A percentile compares a stretch with the other conserved stretches of the same genome.
phyloP scores from a whole-genome alignment of 2,113 vertebrate species.

The Eleginops maclovinus region DNA sequence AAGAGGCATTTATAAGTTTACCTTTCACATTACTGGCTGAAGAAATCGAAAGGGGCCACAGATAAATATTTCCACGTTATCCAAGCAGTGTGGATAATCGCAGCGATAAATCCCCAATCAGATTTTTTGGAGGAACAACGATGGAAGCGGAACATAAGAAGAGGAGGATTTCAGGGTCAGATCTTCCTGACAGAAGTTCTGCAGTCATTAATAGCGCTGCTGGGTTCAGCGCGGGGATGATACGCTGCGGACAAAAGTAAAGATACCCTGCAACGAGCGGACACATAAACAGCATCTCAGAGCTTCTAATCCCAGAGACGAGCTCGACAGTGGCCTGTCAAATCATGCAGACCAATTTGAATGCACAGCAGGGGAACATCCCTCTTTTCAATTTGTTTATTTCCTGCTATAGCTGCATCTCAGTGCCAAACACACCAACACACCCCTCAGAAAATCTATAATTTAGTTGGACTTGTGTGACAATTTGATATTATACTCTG shows the following conservation, averaged over 20 bases:
- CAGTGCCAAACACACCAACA: slow-evolving; percentile 50
- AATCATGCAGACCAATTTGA: slow-evolving; percentile 76
- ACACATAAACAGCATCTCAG: slow-evolving; percentile 74
- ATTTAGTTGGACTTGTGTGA: slow-evolving; percentile 59
- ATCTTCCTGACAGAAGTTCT: slow-evolving; percentile 47
- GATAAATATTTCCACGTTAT: slow-evolving; percentile 24
- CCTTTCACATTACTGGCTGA: slow-evolving; percentile 6
- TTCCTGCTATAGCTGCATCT: slow-evolving; percentile 56
- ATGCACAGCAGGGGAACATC: slow-evolving; percentile 76
- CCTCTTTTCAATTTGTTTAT: slow-evolving; percentile 77
- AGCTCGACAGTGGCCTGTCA: slow-evolving; percentile 75
- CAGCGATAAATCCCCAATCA: slow-evolving; percentile 27
- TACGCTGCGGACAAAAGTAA: slow-evolving; percentile 67
- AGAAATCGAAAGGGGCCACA: slow-evolving; percentile 21
- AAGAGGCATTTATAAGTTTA: slow-evolving; percentile 3
- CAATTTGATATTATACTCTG: slow-evolving; percentile 58
- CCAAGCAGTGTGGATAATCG: slow-evolving; percentile 36
- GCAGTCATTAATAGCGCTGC: slow-evolving; percentile 19
- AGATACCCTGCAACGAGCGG: slow-evolving; percentile 62
- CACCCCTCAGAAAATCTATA: slow-evolving; percentile 42
- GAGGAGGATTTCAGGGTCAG: slow-evolving; percentile 47
- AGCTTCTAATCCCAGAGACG: slow-evolving; percentile 74
- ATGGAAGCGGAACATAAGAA: slow-evolving; percentile 23
- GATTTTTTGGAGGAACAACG: slow-evolving; percentile 41
- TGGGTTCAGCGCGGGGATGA: slow-evolving; percentile 41